phyloP scores from a whole-genome alignment of 2,888 invertebrate genomes.

The Nemotelus pantherinus region DNA sequence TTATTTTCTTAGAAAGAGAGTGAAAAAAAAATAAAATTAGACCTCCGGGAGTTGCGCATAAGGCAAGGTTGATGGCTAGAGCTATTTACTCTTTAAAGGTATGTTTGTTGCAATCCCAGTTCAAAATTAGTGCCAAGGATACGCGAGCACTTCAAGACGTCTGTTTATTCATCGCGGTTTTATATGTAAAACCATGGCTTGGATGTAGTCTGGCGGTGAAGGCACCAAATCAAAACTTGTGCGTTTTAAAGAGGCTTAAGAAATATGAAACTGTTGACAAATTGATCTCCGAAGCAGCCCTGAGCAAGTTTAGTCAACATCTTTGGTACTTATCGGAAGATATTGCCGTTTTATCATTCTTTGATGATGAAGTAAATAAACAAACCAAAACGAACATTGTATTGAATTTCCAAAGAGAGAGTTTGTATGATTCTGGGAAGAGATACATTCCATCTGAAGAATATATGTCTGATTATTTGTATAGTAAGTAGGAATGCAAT shows the following conservation, averaged over 20 bases:
- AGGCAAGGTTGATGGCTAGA: background rate
- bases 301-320: slow-evolving; percentile 1
- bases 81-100: slow-evolving; percentile 1
- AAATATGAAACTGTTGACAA: slow-evolving; percentile 1
- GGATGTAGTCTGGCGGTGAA: background rate
- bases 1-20: too few relatives aligned
- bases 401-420: slow-evolving; percentile 1
- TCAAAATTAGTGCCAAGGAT: background rate
- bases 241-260: slow-evolving; percentile 16
- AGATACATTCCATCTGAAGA: slow-evolving; percentile 7
- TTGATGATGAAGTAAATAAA: background rate
- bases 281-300: slow-evolving; percentile 1
- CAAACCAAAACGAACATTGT: background rate
- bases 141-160: background rate
- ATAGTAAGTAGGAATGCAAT: slow-evolving; percentile 5
- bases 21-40: background rate
- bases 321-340: slow-evolving; percentile 1
- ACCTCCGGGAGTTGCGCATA: background rate
- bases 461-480: slow-evolving; percentile 4
- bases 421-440: slow-evolving; percentile 14
- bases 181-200: slow-evolving; percentile 18
- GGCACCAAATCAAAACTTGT: slow-evolving; percentile 15
- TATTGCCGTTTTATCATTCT: slow-evolving; percentile 3
- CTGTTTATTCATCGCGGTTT: slow-evolving; percentile 3
- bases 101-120: background rate